A percentile compares a stretch with the other conserved stretches of the same genome.
These are phyloP conservation scores for Phylloscopus trochiloides DNA, from an alignment of 2,113 vertebrate species.

Conservation along the genomic window DNA sequence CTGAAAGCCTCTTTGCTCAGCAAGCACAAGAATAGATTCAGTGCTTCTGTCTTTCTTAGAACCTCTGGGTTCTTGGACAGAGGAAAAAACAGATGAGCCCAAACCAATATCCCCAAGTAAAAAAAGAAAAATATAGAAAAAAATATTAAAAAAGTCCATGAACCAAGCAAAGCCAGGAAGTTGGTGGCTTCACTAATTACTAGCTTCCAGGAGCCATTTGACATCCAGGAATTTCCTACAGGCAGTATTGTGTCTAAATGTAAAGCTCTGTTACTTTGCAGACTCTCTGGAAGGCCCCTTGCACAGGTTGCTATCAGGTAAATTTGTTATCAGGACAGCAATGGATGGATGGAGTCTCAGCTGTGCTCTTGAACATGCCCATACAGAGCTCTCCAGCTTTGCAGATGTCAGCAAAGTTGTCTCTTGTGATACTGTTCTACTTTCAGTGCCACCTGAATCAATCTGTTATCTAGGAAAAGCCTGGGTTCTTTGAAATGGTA, in stretches of 20 bases:
- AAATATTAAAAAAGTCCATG: background rate
- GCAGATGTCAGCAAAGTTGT: background rate
- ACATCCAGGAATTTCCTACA: background rate
- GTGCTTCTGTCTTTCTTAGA: background rate
- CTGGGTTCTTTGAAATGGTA: background rate
- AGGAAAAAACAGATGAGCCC: background rate
- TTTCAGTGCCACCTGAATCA: background rate
- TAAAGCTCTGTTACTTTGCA: background rate
- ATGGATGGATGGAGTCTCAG: background rate
- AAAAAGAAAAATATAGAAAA: too few species aligned
- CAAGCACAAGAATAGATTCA: background rate
- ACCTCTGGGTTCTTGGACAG: background rate
- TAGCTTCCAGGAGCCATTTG: background rate
- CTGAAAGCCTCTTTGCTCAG: background rate
- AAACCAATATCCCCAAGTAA: background rate
- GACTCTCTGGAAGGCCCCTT: background rate
- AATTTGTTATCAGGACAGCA: background rate
- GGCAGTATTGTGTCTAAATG: background rate
- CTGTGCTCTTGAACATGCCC: background rate
- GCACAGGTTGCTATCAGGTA: background rate
- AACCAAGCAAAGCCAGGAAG: background rate
- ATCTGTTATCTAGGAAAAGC: background rate
- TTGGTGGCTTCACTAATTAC: background rate
- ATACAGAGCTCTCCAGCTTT: background rate
- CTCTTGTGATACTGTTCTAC: background rate